Conservation (phyloP, 2,797 vertebrate genomes). For the Cossypha caffra region DNA sequence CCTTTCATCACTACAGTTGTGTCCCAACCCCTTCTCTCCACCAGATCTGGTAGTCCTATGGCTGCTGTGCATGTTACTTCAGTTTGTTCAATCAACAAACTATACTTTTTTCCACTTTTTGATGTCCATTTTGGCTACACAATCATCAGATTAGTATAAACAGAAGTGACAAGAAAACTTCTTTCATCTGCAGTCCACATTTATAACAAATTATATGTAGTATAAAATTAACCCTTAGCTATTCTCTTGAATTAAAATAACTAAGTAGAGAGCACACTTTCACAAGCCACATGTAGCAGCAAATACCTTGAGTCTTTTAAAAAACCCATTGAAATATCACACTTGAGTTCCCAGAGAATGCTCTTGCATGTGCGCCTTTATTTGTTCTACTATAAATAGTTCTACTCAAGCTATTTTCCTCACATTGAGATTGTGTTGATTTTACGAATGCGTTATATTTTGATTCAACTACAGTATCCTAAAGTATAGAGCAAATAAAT, state of each 20-base stretch:
- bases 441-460: not conserved
- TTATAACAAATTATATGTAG: not conserved
- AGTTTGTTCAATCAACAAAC: not conserved
- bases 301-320: not conserved
- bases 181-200: not conserved
- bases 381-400: not conserved
- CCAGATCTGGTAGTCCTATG: not conserved
- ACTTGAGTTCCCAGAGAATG: not conserved
- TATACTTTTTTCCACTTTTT: rapidly evolving
- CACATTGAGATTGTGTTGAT: not conserved
- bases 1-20: not conserved
- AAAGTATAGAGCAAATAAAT: not conserved
- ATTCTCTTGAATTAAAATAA: not conserved
- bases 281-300: not conserved
- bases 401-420: not conserved
- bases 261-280: not conserved
- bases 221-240: not conserved
- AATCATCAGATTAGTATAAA: not conserved
- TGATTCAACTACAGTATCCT: not conserved
- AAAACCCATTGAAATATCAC: not conserved
- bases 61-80: not conserved
- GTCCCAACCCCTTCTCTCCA: not conserved
- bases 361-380: not conserved
- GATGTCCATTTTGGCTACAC: not conserved
- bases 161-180: not conserved